Percentiles rank a stretch among this genome's conserved stretches.
Conservation (phyloP, 2,888 invertebrate species). For the Podotricha telesiphe region DNA sequence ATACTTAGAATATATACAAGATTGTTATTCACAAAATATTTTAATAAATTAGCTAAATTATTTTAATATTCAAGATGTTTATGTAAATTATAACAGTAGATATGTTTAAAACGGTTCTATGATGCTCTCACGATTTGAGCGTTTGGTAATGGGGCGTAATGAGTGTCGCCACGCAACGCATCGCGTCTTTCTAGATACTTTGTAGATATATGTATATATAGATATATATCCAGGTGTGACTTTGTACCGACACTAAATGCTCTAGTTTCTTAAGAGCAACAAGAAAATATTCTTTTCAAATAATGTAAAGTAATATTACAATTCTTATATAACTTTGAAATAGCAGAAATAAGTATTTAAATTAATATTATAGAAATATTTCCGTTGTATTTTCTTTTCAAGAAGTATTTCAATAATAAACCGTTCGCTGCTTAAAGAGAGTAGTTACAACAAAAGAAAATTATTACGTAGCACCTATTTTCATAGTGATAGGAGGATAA, state of each 20-base stretch:
- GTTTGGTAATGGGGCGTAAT: conserved; percentile 54
- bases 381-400: conserved; percentile 9
- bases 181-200: conserved; percentile 33
- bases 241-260: neutral
- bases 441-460: conserved; percentile 18
- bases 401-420: conserved; percentile 21
- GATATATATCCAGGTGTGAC: conserved; percentile 6
- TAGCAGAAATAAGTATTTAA: neutral
- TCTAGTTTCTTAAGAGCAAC: neutral
- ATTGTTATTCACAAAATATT: conserved; percentile 15
- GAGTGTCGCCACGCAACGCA: conserved; percentile 50
- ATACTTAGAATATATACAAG: too few species aligned
- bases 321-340: neutral
- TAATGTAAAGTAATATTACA: neutral
- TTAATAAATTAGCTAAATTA: conserved; percentile 20
- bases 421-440: neutral
- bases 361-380: conserved; percentile 12
- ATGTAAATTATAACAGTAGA: conserved; percentile 37
- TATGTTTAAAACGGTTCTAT: conserved; percentile 34
- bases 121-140: conserved; percentile 47
- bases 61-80: conserved; percentile 27
- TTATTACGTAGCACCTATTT: conserved; percentile 11
- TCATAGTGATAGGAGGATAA: conserved; percentile 10
- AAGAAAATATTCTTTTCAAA: neutral
- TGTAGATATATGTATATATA: neutral